These are phyloP conservation scores for Dynastes maya DNA, from an alignment of 2,888 invertebrate genomes.

Conservation along the genomic window DNA sequence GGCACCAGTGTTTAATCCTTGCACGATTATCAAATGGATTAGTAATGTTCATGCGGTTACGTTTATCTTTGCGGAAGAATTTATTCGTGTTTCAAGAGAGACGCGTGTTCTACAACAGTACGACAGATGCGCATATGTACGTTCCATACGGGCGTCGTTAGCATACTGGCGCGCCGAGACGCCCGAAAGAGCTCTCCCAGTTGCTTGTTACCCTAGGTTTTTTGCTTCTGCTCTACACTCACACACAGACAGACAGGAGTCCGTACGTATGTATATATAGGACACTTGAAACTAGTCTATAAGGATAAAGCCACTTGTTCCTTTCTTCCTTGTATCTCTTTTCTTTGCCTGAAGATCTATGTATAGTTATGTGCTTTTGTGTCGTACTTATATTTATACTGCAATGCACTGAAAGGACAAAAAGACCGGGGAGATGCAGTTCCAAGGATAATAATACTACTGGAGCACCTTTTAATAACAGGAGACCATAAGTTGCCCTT, in stretches of 20 bases:
- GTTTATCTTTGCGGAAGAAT: constrained; percentile 39
- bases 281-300: constrained; percentile 37
- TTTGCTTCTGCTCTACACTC: constrained; percentile 60
- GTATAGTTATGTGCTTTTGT: constrained; percentile 26
- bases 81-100: constrained; percentile 27
- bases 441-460: constrained; percentile 2
- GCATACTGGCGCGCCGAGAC: constrained; percentile 61
- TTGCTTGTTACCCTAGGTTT: constrained; percentile 63
- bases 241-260: neutral
- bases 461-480: constrained; percentile 7
- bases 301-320: constrained; percentile 43
- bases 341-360: constrained; percentile 22
- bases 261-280: constrained; percentile 13
- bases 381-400: constrained; percentile 24
- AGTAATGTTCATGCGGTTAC: constrained; percentile 35
- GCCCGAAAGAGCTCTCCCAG: constrained; percentile 62
- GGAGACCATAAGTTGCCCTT: neutral
- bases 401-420: neutral
- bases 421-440: neutral
- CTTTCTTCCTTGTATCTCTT: constrained; percentile 39
- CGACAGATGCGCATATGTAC: constrained; percentile 40
- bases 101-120: constrained; percentile 38
- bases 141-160: constrained; percentile 54
- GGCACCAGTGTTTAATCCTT: neutral
- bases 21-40: constrained; percentile 28